phyloP scores from a whole-genome alignment of 2,888 invertebrate species.

The Ypsolopha scabrella region DNA sequence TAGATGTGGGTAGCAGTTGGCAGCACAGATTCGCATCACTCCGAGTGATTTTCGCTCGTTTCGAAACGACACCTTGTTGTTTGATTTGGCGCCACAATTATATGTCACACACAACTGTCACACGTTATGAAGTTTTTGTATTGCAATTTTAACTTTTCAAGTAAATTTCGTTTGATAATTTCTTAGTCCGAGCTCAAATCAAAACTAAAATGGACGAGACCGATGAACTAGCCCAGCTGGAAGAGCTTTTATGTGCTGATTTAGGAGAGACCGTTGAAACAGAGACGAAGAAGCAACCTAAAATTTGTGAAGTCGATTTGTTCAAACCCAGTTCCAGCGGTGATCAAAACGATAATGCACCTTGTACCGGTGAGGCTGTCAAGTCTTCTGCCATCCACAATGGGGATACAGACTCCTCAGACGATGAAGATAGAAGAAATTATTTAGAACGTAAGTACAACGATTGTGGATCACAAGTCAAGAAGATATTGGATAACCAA shows the following conservation, averaged over 20 bases:
- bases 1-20: too few species aligned
- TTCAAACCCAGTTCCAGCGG: slow-evolving; percentile 23
- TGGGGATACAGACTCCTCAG: slow-evolving; percentile 81
- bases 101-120: too few species aligned
- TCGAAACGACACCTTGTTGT: too few species aligned
- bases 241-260: slow-evolving; percentile 54
- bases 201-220: slow-evolving; percentile 22
- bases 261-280: slow-evolving; percentile 22
- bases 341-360: slow-evolving; percentile 7
- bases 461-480: slow-evolving; percentile 77
- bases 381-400: slow-evolving; percentile 54
- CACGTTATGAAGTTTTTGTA: too few species aligned
- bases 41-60: too few species aligned
- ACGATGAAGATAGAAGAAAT: slow-evolving; percentile 83
- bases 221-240: slow-evolving; percentile 53
- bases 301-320: slow-evolving; percentile 42
- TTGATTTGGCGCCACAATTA: too few species aligned
- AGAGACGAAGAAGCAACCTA: slow-evolving; percentile 11
- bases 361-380: background rate
- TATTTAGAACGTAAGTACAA: slow-evolving; percentile 80
- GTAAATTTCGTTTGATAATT: too few species aligned
- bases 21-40: too few species aligned
- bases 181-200: too few species aligned
- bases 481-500: slow-evolving; percentile 67
- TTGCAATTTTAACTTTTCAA: too few species aligned